Conservation (phyloP, 2,888 invertebrate genomes). For the Ligdia adustata region DNA sequence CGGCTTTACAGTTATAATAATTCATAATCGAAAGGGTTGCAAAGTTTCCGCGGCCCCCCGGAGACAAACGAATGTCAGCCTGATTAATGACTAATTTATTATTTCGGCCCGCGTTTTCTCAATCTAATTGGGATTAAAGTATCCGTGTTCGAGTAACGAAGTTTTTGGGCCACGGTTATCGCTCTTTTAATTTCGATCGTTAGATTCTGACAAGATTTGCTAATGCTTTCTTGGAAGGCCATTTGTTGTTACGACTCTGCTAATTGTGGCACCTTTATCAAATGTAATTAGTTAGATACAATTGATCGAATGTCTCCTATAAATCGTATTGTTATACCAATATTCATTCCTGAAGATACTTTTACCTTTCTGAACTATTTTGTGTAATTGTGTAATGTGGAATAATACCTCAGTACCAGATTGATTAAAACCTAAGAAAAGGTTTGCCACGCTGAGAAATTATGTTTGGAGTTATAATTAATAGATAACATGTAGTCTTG, state of each 20-base stretch:
- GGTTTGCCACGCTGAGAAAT: too few relatives aligned
- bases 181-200: constrained; percentile 26
- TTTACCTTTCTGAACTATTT: too few relatives aligned
- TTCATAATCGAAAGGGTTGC: constrained; percentile 80
- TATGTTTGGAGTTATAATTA: neutral
- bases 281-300: constrained; percentile 3
- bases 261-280: constrained; percentile 12
- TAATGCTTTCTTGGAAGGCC: constrained; percentile 19
- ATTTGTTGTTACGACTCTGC: constrained; percentile 15
- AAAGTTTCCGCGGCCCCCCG: constrained; percentile 63
- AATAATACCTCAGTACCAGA: too few relatives aligned
- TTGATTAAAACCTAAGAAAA: too few relatives aligned
- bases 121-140: constrained; percentile 47
- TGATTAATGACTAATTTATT: constrained; percentile 79
- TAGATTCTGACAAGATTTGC: constrained; percentile 15
- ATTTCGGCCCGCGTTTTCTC: constrained; percentile 45
- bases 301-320: neutral
- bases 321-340: too few relatives aligned
- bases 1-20: constrained; percentile 66
- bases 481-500: neutral
- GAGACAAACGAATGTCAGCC: constrained; percentile 77
- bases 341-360: too few relatives aligned
- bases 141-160: constrained; percentile 36
- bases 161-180: constrained; percentile 25
- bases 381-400: too few relatives aligned